Evolutionary conservation across 37 sponge, comb jelly and placozoan genomes (phyloP).

Genomic region (Amphimedon queenslandica): DNA sequence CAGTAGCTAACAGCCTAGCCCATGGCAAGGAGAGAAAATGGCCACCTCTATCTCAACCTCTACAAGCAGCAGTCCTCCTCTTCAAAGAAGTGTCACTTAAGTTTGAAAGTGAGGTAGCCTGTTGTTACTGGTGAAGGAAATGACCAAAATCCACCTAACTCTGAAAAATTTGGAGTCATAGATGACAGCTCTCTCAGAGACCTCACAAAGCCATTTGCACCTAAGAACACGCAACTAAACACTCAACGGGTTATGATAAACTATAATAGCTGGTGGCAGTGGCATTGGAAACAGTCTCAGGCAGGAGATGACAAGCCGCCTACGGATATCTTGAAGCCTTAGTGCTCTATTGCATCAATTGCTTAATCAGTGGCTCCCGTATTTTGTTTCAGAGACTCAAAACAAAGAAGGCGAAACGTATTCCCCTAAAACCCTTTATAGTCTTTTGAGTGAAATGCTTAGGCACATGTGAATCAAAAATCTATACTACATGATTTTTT

Average conservation of each 20-base stretch:
- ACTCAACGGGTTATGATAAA: constrained; percentile 6
- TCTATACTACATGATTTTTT: constrained; percentile 3
- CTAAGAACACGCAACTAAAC: not conserved
- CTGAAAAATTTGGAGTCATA: not conserved
- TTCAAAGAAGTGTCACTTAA: too few species aligned
- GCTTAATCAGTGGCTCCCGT: not conserved
- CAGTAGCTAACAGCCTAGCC: not conserved
- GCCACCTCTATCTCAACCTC: too few species aligned
- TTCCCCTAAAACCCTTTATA: not conserved
- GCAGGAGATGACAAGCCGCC: not conserved
- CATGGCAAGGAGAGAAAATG: not conserved
- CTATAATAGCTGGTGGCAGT: not conserved
- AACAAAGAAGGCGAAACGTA: not conserved
- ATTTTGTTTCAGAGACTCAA: constrained; percentile 1
- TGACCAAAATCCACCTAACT: not conserved
- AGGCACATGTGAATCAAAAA: not conserved
- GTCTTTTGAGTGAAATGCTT: not conserved
- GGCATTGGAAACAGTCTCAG: not conserved
- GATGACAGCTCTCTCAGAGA: not conserved
- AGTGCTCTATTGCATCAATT: not conserved
- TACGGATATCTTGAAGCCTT: too few species aligned
- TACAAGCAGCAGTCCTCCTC: too few species aligned
- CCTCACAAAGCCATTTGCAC: not conserved
- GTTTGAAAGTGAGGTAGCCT: not conserved
- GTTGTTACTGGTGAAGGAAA: not conserved